Evolutionary conservation across 2,888 invertebrate species (phyloP).

Genomic region (Clunio marinus): DNA sequence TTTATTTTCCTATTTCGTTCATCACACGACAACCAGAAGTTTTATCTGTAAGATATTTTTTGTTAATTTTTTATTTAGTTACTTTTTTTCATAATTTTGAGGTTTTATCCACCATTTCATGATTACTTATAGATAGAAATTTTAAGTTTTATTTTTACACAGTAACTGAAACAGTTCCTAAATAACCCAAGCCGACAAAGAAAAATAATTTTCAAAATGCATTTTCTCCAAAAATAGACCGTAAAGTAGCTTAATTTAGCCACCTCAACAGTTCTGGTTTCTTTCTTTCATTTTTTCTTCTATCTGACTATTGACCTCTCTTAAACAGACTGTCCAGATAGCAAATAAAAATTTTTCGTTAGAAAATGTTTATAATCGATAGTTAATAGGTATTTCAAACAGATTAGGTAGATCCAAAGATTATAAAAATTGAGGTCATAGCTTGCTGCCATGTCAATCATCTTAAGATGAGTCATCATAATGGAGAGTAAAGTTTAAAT

Average conservation of each 20-base stretch:
- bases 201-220: too few relatives aligned
- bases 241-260: not conserved
- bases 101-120: not conserved
- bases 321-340: not conserved
- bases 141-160: too few relatives aligned
- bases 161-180: too few relatives aligned
- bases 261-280: not conserved
- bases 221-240: too few relatives aligned
- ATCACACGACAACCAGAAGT: slow-evolving; percentile 14
- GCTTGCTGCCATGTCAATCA: too few relatives aligned
- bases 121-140: not conserved
- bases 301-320: not conserved
- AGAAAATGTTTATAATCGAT: not conserved
- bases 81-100: not conserved
- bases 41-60: slow-evolving; percentile 11
- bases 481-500: not conserved
- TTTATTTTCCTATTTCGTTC: slow-evolving; percentile 7
- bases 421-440: not conserved
- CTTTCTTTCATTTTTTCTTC: not conserved
- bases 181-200: too few relatives aligned
- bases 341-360: not conserved
- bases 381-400: not conserved
- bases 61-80: not conserved
- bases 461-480: too few relatives aligned
- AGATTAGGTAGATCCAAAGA: not conserved